Evolutionary conservation across 2,797 vertebrate genomes (phyloP).

Genomic region (Saxicola maurus): DNA sequence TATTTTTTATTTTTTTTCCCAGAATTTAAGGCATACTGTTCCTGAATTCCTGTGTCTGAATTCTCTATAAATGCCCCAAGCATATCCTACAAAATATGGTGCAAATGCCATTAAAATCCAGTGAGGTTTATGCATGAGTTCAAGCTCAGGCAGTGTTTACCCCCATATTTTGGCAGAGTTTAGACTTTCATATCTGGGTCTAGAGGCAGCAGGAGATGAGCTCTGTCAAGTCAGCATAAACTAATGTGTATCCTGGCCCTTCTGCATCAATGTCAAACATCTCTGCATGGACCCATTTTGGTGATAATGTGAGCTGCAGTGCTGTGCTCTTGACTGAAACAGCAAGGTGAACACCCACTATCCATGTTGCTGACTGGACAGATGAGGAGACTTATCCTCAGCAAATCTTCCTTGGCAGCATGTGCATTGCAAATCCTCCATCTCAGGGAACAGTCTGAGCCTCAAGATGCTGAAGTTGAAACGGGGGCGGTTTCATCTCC

Average conservation of each 20-base stretch:
- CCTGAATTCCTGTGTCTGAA: background rate
- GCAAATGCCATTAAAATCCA: background rate
- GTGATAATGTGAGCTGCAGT: background rate
- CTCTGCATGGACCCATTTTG: background rate
- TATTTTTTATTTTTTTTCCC: background rate
- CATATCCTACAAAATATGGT: background rate
- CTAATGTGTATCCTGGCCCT: background rate
- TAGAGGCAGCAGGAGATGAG: background rate
- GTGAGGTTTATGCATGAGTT: background rate
- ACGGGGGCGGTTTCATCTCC: background rate
- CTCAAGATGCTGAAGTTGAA: background rate
- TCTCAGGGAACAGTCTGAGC: background rate
- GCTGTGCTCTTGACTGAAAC: background rate
- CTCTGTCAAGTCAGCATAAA: background rate
- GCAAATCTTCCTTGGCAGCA: background rate
- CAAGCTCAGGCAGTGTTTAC: background rate
- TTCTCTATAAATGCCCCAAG: background rate
- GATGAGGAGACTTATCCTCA: background rate
- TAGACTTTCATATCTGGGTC: background rate
- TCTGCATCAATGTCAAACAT: background rate
- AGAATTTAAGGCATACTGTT: background rate
- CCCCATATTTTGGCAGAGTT: background rate
- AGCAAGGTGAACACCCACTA: background rate
- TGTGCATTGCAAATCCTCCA: background rate
- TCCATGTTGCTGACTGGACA: background rate